These are phyloP conservation scores for Girardia tigrina DNA, from an alignment of 2,888 invertebrate genomes.

Conservation along the genomic window DNA sequence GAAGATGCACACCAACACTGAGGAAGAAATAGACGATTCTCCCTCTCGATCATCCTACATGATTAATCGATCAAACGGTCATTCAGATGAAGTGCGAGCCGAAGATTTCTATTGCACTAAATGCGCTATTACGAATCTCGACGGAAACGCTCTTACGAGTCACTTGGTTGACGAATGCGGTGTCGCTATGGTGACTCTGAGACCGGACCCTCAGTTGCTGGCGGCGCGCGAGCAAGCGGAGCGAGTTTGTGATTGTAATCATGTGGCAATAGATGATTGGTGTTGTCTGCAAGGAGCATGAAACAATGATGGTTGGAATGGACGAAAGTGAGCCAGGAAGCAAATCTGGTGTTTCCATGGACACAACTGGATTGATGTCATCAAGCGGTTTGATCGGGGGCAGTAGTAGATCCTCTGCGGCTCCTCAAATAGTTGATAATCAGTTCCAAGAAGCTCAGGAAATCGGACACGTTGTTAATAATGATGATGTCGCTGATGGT, in stretches of 20 bases:
- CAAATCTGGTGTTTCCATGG: not conserved
- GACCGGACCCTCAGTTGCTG: conserved; percentile 27
- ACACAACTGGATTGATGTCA: no score
- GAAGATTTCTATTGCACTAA: conserved; percentile 29
- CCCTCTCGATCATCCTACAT: not conserved
- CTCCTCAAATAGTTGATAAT: not conserved
- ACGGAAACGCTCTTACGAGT: conserved; percentile 31
- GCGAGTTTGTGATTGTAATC: not conserved
- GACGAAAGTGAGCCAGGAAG: not conserved
- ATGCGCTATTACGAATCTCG: conserved; percentile 25
- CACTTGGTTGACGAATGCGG: conserved; percentile 36
- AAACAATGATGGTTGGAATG: not conserved
- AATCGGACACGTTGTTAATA: not conserved
- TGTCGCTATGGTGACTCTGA: conserved; percentile 27
- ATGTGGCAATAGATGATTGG: not conserved
- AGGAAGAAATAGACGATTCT: conserved; percentile 1
- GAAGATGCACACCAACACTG: conserved; percentile 8
- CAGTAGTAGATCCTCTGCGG: not conserved
- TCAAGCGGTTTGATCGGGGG: not conserved
- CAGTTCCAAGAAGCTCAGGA: not conserved
- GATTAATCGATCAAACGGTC: not conserved
- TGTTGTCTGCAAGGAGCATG: not conserved
- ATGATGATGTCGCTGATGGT: not conserved
- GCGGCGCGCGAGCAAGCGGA: not conserved
- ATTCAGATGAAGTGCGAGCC: not conserved